Conservation (phyloP, 2,113 vertebrate genomes). For the Oncorhynchus gorbuscha region DNA sequence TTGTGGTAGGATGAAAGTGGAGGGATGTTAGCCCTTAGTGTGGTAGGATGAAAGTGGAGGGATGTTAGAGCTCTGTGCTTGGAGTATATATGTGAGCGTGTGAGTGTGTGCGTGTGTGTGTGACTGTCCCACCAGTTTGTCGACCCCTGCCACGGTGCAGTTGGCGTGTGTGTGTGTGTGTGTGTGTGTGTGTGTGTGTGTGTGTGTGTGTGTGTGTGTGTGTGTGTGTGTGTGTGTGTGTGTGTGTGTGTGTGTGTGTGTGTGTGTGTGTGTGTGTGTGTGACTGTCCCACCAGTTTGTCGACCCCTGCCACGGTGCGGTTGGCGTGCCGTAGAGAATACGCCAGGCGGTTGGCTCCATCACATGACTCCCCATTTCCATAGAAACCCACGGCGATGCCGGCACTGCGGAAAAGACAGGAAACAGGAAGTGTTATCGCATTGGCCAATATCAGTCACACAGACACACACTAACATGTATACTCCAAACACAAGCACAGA, state of each 20-base stretch:
- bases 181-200: too few relatives aligned
- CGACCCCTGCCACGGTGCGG: conserved; percentile 87
- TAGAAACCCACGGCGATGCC: conserved; percentile 96
- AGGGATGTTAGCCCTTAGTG: too few relatives aligned
- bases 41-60: too few relatives aligned
- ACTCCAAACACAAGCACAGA: too few relatives aligned
- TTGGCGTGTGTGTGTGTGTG: not conserved
- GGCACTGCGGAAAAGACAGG: conserved; percentile 71
- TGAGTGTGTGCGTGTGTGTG: too few relatives aligned
- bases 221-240: too few relatives aligned
- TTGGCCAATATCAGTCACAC: not conserved
- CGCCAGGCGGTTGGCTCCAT: conserved; percentile 85
- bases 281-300: conserved; percentile 82
- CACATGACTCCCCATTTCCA: conserved; percentile 92
- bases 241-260: not conserved
- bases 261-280: not conserved
- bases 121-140: too few relatives aligned
- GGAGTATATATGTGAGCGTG: too few relatives aligned
- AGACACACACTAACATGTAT: not conserved
- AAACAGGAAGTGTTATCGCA: conserved; percentile 19
- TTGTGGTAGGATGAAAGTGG: too few relatives aligned
- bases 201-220: too few relatives aligned
- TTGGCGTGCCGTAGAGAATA: conserved; percentile 93
- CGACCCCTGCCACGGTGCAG: too few relatives aligned
- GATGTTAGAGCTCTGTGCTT: too few relatives aligned